A percentile compares a stretch with the other conserved stretches of the same genome.
Conservation (phyloP, 2,113 vertebrate species). For the Chaenogobius annularis region DNA sequence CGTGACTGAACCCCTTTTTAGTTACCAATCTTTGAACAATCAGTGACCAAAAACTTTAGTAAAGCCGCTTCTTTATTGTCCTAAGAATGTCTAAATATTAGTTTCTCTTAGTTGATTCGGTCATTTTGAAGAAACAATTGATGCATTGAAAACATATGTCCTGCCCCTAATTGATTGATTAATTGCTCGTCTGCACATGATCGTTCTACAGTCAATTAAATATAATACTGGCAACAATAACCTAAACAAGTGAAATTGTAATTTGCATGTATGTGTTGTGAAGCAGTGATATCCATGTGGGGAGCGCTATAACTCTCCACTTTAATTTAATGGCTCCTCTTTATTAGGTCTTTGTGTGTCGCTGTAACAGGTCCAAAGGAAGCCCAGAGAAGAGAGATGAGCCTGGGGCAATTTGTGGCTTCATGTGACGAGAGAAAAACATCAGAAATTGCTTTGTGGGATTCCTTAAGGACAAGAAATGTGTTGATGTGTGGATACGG, state of each 20-base stretch:
- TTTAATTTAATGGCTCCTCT: conserved; percentile 53
- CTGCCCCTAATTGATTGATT: no score
- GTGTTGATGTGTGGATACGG: neutral
- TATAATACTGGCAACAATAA: neutral
- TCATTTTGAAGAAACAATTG: no score
- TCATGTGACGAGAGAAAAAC: conserved; percentile 28
- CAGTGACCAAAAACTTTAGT: neutral
- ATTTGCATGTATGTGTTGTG: conserved; percentile 54
- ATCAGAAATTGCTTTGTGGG: conserved; percentile 17
- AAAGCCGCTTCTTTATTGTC: no score
- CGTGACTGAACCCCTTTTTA: neutral
- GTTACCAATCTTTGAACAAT: neutral
- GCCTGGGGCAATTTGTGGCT: conserved; percentile 33
- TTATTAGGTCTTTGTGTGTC: conserved; percentile 46
- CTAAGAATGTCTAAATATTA: no score
- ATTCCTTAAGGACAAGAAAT: conserved; percentile 21
- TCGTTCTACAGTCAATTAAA: neutral
- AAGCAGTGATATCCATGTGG: conserved; percentile 52
- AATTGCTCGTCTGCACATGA: neutral
- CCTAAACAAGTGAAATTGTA: conserved; percentile 45
- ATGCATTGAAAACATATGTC: no score
- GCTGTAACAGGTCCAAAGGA: conserved; percentile 45
- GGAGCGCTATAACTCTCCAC: conserved; percentile 60
- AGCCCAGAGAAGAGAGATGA: conserved; percentile 50
- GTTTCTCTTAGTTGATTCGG: no score